phyloP scores from a whole-genome alignment of 2,113 vertebrate species.

The Paratilapia polleni region DNA sequence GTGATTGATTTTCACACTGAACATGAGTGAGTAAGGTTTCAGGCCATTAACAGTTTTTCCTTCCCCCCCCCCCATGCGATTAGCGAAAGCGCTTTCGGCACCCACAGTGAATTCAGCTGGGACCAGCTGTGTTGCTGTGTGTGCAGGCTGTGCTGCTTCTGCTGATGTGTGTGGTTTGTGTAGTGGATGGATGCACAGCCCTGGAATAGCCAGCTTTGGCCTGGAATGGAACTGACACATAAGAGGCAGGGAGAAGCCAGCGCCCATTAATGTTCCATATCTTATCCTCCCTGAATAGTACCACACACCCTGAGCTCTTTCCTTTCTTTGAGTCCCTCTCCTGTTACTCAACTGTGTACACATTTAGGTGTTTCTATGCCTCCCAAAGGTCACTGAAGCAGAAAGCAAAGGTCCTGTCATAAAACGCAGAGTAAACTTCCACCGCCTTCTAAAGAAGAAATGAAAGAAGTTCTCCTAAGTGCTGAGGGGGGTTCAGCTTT shows the following conservation, averaged over 20 bases:
- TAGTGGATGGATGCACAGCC: conserved; percentile 32
- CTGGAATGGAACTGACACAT: conserved; percentile 69
- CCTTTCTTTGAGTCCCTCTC: conserved; percentile 17
- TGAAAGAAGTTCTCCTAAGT: conserved; percentile 50
- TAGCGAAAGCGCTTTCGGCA: conserved; percentile 48
- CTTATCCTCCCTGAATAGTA: conserved; percentile 47
- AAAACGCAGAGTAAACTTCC: conserved; percentile 51
- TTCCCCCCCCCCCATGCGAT: conserved; percentile 9
- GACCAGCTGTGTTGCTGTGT: conserved; percentile 34
- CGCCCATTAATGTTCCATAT: conserved; percentile 59
- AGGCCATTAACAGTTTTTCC: conserved; percentile 47
- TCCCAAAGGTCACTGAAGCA: conserved; percentile 42
- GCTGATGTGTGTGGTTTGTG: conserved; percentile 73
- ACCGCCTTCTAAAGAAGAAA: conserved; percentile 42
- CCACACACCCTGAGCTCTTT: conserved; percentile 44
- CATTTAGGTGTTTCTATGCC: conserved; percentile 23
- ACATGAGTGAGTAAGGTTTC: conserved; percentile 43
- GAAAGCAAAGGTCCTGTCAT: conserved; percentile 50
- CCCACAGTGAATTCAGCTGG: conserved; percentile 44
- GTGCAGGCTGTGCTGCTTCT: conserved; percentile 47
- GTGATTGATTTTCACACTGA: conserved; percentile 60
- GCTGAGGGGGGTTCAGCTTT: conserved; percentile 39
- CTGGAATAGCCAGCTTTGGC: conserved; percentile 70
- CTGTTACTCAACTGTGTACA: conserved; percentile 34
- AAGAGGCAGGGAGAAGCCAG: conserved; percentile 32